These are phyloP conservation scores for Corapipo altera DNA, from an alignment of 2,113 vertebrate species.

Conservation along the genomic window DNA sequence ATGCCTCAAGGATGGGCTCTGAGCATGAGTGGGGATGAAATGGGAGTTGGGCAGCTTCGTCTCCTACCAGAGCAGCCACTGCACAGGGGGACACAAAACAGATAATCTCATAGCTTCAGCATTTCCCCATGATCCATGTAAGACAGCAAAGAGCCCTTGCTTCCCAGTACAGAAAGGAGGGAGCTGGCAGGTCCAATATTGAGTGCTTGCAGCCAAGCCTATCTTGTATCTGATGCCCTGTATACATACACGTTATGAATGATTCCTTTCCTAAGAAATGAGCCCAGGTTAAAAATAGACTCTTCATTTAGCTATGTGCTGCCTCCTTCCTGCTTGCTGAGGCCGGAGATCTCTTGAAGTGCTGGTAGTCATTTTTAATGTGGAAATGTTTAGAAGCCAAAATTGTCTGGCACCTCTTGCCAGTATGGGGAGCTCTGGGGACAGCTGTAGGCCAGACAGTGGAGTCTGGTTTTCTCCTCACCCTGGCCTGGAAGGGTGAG, in stretches of 20 bases:
- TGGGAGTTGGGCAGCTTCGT: background rate
- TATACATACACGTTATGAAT: constrained; percentile 2
- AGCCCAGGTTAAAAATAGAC: constrained; percentile 44
- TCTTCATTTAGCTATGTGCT: background rate
- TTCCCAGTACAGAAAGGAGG: background rate
- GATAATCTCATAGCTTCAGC: background rate
- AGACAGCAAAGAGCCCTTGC: background rate
- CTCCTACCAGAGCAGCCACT: background rate
- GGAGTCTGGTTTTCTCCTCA: background rate
- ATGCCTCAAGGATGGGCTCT: background rate
- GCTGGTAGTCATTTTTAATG: background rate
- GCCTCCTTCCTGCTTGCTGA: background rate
- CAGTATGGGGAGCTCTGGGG: background rate
- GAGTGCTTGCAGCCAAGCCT: background rate
- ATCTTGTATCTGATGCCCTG: background rate
- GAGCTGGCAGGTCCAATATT: background rate
- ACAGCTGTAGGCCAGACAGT: background rate
- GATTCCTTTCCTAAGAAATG: constrained; percentile 28
- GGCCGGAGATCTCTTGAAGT: background rate
- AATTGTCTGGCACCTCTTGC: background rate
- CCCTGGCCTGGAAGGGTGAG: background rate
- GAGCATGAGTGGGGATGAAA: rapidly evolving
- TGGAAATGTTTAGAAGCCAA: background rate
- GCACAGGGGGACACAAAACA: background rate
- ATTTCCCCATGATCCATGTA: background rate